Base-by-base conservation (phyloP, 2,888 invertebrate species). In the Napeogenes sylphis region DNA sequence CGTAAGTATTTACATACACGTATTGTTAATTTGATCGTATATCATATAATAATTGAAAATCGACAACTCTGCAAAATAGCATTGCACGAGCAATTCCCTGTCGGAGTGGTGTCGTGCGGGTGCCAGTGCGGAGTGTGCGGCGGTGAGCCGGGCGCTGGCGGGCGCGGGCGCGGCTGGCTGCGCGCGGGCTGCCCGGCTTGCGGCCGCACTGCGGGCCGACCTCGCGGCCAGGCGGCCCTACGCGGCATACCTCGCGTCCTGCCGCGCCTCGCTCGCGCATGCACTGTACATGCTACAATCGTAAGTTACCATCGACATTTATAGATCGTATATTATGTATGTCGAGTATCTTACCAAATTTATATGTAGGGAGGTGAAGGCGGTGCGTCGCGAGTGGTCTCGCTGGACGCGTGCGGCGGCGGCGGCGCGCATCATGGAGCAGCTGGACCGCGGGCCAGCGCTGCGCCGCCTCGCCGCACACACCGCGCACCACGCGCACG, bases 351-450 rank as follows among this genome's bases (percentile, higher is more conserved):
- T 10, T 2, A 6, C 12, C 10, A 12, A 42, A 2, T 42, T 6
- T 58, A n/a, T 47, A 46, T 62, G 3, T 75, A 85, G 85, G 1
- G 83, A 85, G 59, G 81, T 84, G 33, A 74, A 67, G 32, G 63
- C 67, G 3, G 83, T 84, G 6, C 78, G 79, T 2, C 66, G 74
- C 35, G 90, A 89, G 69, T 80, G 85, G 38, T 92, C 92, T 32
- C 93, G 95, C 56, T 95, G 97, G 82, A 95, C 95, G 4, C 92
- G 95, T 55, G 92, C 96, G 65, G 97, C 97, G 78, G 91, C 97
- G 56, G 95, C 97, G 66, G 94, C 94, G 63, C 92, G 95, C 61
- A 96, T 96, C 76, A 82, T 92, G 55, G 91, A 93, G 56, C 92
- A 98, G 72, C 90, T 93, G 65, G 92, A 93, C 73, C 97, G 98